Evolutionary conservation across 2,113 vertebrate genomes (phyloP).

Genomic region (Catharus fuscescens): DNA sequence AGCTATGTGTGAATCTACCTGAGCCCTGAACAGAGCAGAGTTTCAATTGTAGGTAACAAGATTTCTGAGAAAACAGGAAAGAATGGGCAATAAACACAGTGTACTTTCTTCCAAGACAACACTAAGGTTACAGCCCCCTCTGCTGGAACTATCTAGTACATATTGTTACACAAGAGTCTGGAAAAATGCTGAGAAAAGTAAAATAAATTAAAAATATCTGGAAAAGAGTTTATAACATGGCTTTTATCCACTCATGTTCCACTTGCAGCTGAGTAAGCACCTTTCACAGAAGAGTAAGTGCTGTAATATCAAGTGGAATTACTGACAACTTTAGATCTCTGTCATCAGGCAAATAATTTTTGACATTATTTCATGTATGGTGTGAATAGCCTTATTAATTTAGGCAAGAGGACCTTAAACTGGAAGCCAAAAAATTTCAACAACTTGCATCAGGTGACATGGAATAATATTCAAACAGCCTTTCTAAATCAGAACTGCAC

Average conservation of each 20-base stretch:
- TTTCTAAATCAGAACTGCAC: neutral
- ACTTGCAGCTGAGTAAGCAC: neutral
- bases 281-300: neutral
- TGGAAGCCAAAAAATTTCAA: neutral
- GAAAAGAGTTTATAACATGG: neutral
- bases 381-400: neutral
- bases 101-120: neutral
- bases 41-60: neutral
- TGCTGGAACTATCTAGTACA: neutral
- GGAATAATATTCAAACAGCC: neutral
- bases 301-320: neutral
- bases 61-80: neutral
- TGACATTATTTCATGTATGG: neutral
- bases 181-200: neutral
- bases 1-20: neutral
- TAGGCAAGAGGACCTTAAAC: neutral
- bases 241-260: neutral
- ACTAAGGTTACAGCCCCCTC: slow-evolving; percentile 10
- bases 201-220: neutral
- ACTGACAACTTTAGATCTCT: neutral
- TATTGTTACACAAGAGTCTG: neutral
- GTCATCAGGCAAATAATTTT: neutral
- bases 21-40: neutral
- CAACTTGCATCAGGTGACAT: neutral
- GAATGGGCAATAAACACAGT: neutral